A percentile compares a stretch with the other conserved stretches of the same genome.
phyloP scores from a whole-genome alignment of 1,140 invertebrate genomes.

The Drosophila sp. region DNA sequence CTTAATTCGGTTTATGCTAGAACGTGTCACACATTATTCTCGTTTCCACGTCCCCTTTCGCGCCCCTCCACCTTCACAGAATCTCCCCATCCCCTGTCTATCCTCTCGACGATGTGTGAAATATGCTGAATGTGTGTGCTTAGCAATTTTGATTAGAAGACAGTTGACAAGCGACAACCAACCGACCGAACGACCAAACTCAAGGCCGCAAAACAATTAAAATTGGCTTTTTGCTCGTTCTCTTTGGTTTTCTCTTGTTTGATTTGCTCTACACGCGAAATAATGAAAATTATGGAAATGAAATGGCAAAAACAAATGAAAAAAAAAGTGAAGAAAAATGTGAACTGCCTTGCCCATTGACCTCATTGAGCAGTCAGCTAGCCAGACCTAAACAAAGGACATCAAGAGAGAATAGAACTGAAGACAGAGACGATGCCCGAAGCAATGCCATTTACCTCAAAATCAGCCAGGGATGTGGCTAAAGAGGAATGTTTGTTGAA shows the following conservation, averaged over 20 bases:
- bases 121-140: conserved; percentile 73
- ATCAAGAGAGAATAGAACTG: neutral
- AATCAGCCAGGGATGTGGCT: neutral
- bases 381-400: conserved; percentile 11
- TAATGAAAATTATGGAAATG: conserved; percentile 72
- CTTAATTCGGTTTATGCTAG: conserved; percentile 80
- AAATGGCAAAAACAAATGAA: conserved; percentile 31
- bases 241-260: conserved; percentile 53
- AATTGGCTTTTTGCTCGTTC: conserved; percentile 50
- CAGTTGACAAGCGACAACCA: neutral
- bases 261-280: conserved; percentile 73
- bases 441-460: neutral
- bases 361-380: conserved; percentile 70
- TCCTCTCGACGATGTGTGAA: conserved; percentile 67
- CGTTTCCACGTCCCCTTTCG: conserved; percentile 42
- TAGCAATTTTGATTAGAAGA: conserved; percentile 70
- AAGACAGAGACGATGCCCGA: neutral
- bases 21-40: conserved; percentile 80
- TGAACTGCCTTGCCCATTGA: conserved; percentile 63
- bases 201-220: conserved; percentile 64
- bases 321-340: conserved; percentile 3
- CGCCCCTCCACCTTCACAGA: neutral
- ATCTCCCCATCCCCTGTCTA: neutral
- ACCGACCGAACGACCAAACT: conserved; percentile 25
- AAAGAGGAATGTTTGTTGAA: too few relatives aligned